Percentiles rank a stretch among this genome's conserved stretches.
Evolutionary conservation across 2,113 vertebrate genomes (phyloP).

Genomic region (Holacanthus passer): DNA sequence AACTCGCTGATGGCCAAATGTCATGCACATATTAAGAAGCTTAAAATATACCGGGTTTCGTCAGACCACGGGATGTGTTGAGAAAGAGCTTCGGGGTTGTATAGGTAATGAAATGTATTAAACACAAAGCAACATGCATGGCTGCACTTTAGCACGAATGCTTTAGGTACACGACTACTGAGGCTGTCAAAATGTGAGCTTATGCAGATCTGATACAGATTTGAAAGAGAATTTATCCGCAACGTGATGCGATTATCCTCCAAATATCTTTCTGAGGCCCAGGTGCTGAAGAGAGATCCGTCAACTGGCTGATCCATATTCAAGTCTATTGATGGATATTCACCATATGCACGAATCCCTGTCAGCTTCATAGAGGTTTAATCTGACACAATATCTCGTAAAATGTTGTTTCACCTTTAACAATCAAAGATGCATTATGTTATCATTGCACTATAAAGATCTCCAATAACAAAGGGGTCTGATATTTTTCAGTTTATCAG

Average conservation of each 20-base stretch:
- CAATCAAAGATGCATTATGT: not conserved
- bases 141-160: not conserved
- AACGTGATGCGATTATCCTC: not conserved
- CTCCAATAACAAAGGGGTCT: not conserved
- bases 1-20: slow-evolving; percentile 14
- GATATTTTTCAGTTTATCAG: not conserved
- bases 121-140: not conserved
- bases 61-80: not conserved
- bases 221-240: not conserved
- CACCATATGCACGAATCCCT: not conserved
- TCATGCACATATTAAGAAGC: not conserved
- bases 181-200: not conserved
- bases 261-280: not conserved
- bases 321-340: not conserved
- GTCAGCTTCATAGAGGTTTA: too few relatives aligned
- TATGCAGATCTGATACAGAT: not conserved
- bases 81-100: not conserved
- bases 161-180: not conserved
- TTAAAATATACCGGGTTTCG: not conserved
- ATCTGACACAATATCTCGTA: not conserved
- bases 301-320: not conserved
- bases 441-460: not conserved
- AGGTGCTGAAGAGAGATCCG: not conserved
- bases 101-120: not conserved
- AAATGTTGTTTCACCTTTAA: not conserved